Conservation (phyloP, 23 tunicate genomes). For the Styela clava region DNA sequence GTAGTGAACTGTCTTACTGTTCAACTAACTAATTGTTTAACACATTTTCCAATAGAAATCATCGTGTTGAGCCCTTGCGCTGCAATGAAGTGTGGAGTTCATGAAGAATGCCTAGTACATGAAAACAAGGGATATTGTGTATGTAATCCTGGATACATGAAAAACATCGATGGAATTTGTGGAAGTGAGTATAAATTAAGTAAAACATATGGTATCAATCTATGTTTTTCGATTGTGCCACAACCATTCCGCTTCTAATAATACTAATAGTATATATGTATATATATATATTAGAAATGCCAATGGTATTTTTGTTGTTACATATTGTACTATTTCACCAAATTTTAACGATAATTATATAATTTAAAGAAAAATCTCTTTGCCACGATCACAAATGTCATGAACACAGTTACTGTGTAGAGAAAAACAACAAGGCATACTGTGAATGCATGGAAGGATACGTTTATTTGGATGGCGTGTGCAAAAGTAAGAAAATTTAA, state of each 20-base stretch:
- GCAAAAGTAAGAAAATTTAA: not conserved
- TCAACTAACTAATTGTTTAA: too few species aligned
- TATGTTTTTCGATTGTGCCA: too few species aligned
- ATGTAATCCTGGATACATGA: slow-evolving; percentile 1
- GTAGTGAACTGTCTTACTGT: too few species aligned
- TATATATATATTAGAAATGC: too few species aligned
- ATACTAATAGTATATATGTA: too few species aligned
- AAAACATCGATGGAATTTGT: slow-evolving; percentile 2
- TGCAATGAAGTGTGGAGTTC: not conserved
- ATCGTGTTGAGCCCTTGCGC: not conserved
- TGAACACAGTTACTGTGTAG: not conserved
- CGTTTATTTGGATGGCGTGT: not conserved
- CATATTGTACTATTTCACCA: too few species aligned
- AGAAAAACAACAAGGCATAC: not conserved
- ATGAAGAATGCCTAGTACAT: not conserved
- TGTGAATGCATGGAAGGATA: not conserved
- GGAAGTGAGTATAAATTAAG: not conserved
- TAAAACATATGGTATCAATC: too few species aligned
- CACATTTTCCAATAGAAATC: too few species aligned
- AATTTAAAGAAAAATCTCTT: not conserved
- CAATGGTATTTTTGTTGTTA: too few species aligned
- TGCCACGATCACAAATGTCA: not conserved
- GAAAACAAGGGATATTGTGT: not conserved
- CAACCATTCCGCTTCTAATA: too few species aligned
- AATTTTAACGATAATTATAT: too few species aligned